These are phyloP conservation scores for Trissolcus basalis DNA, from an alignment of 1,140 invertebrate species.

Conservation along the genomic window DNA sequence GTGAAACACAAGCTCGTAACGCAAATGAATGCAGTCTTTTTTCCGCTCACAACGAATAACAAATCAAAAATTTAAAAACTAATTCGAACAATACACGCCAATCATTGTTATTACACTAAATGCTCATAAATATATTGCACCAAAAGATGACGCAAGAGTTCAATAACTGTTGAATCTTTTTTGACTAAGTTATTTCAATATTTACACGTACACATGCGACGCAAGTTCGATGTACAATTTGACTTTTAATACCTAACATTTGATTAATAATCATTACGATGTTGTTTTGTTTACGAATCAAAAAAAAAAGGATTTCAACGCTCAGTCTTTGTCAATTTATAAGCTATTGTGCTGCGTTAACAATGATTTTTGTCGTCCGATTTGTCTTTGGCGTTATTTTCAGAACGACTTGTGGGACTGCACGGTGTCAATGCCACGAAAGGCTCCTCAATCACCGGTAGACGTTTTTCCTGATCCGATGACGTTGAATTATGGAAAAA, in stretches of 20 bases:
- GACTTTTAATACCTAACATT: too few relatives aligned
- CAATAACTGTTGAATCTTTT: too few relatives aligned
- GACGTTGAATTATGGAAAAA: slow-evolving; percentile 68
- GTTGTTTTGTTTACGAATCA: too few relatives aligned
- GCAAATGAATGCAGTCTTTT: slow-evolving; percentile 7
- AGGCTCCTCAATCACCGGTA: slow-evolving; percentile 71
- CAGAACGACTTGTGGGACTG: slow-evolving; percentile 29
- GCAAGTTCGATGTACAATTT: slow-evolving; percentile 10
- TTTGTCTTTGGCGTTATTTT: slow-evolving; percentile 55
- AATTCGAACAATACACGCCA: background rate
- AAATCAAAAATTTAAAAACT: background rate
- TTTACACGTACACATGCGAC: background rate
- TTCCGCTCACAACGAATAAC: background rate
- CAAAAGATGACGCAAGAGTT: too few relatives aligned
- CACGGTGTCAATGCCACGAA: slow-evolving; percentile 43
- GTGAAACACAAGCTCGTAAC: background rate
- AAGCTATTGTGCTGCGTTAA: slow-evolving; percentile 37
- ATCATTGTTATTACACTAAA: background rate
- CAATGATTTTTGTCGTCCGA: slow-evolving; percentile 52
- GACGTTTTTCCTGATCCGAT: slow-evolving; percentile 66
- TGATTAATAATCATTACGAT: too few relatives aligned
- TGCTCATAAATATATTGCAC: too few relatives aligned
- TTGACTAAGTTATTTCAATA: too few relatives aligned
- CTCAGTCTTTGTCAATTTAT: slow-evolving; percentile 45
- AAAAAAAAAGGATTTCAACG: slow-evolving; percentile 13